Percentiles rank a stretch among this genome's conserved stretches.
These are phyloP conservation scores for Drosophila engyochracea DNA, from an alignment of 2,888 invertebrate species.

Conservation along the genomic window DNA sequence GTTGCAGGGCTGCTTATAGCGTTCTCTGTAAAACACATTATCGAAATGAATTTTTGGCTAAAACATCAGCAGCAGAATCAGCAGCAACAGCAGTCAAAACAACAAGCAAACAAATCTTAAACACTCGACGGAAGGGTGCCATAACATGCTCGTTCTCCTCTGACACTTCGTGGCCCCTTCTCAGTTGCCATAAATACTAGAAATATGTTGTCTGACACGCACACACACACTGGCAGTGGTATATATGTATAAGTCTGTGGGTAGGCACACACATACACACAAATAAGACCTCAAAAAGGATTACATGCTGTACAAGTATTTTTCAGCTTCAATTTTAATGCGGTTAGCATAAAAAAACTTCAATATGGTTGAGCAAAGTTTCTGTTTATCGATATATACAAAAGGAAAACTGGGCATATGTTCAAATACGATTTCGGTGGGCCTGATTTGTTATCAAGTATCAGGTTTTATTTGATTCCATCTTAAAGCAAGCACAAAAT, in stretches of 20 bases:
- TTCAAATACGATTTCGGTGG: not conserved
- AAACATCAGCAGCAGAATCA: constrained; percentile 38
- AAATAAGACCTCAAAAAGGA: constrained; percentile 26
- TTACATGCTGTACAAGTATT: constrained; percentile 20
- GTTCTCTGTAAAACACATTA: constrained; percentile 54
- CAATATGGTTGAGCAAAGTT: constrained; percentile 16
- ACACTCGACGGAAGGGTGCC: constrained; percentile 32
- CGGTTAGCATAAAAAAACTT: constrained; percentile 30
- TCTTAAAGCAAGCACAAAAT: not conserved
- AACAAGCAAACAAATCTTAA: constrained; percentile 55
- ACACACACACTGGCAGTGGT: constrained; percentile 14
- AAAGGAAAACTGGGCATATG: not conserved
- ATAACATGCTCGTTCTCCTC: not conserved
- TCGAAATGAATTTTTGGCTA: constrained; percentile 60
- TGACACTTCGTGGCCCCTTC: not conserved
- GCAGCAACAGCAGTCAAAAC: constrained; percentile 30
- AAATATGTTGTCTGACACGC: constrained; percentile 58
- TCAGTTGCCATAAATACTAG: constrained; percentile 51
- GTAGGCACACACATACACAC: not conserved
- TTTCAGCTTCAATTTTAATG: constrained; percentile 55
- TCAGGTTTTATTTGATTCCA: not conserved
- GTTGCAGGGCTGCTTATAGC: constrained; percentile 20
- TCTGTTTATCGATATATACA: not conserved
- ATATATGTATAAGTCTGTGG: constrained; percentile 9
- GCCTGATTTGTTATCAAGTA: not conserved